phyloP scores from a whole-genome alignment of 2,113 vertebrate genomes.

The Leptocoma aspasia region DNA sequence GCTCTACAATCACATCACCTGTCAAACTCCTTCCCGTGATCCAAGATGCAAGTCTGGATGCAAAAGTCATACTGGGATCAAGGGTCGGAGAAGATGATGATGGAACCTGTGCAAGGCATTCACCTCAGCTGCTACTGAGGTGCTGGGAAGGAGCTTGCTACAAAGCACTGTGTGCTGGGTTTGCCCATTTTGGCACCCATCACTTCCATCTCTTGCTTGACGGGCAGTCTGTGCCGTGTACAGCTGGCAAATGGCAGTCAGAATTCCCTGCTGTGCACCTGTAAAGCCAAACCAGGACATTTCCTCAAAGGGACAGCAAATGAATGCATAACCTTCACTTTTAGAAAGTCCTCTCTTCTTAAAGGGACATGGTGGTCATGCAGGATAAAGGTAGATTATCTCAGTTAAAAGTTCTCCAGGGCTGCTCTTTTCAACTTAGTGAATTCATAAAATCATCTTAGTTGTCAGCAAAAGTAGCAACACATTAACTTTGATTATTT shows the following conservation, averaged over 20 bases:
- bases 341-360: not conserved
- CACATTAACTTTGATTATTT: not conserved
- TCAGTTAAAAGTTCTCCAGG: not conserved
- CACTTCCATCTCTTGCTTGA: not conserved
- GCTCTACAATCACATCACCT: not conserved
- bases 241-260: not conserved
- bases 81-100: not conserved
- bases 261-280: not conserved
- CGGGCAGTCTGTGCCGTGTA: fast-evolving
- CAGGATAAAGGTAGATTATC: not conserved
- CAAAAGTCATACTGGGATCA: not conserved
- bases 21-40: not conserved
- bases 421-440: not conserved
- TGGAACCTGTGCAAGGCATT: not conserved
- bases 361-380: not conserved
- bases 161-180: not conserved
- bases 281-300: not conserved
- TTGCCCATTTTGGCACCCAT: not conserved
- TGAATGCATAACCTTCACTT: not conserved
- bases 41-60: not conserved
- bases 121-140: not conserved
- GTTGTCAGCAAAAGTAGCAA: not conserved
- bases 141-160: not conserved
- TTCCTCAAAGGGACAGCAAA: not conserved
- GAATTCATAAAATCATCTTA: not conserved